Conservation (phyloP, 2,888 invertebrate species). For the Cyclophora punctaria region DNA sequence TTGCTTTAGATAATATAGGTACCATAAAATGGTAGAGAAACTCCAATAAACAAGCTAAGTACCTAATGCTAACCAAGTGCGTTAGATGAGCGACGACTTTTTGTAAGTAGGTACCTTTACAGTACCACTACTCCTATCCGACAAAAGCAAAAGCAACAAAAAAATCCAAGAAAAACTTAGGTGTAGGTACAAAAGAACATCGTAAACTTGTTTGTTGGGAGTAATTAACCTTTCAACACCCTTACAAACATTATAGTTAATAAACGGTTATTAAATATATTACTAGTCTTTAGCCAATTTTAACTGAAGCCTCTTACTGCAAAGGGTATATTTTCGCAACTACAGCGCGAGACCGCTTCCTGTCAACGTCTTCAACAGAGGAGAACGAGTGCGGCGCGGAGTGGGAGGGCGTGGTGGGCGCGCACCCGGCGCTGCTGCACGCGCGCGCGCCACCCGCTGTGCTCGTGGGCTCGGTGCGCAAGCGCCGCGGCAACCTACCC, state of each 20-base stretch:
- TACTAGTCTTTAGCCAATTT: too few relatives aligned
- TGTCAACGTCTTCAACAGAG: constrained; percentile 80
- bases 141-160: too few relatives aligned
- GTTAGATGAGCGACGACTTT: too few relatives aligned
- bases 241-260: constrained; percentile 6
- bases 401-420: constrained; percentile 57
- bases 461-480: constrained; percentile 77
- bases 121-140: too few relatives aligned
- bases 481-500: constrained; percentile 91
- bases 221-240: constrained; percentile 2
- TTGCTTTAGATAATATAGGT: too few relatives aligned
- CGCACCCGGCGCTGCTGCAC: constrained; percentile 31
- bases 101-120: too few relatives aligned
- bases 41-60: too few relatives aligned
- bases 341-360: constrained; percentile 79
- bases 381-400: constrained; percentile 78
- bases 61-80: too few relatives aligned
- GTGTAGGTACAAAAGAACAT: too few relatives aligned
- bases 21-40: too few relatives aligned
- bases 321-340: constrained; percentile 5
- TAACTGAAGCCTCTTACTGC: background rate
- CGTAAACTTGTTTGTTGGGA: background rate
- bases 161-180: too few relatives aligned
- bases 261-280: too few relatives aligned
- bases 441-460: constrained; percentile 22